Conservation (phyloP, 2,888 invertebrate genomes). For the Cheilosia soror region DNA sequence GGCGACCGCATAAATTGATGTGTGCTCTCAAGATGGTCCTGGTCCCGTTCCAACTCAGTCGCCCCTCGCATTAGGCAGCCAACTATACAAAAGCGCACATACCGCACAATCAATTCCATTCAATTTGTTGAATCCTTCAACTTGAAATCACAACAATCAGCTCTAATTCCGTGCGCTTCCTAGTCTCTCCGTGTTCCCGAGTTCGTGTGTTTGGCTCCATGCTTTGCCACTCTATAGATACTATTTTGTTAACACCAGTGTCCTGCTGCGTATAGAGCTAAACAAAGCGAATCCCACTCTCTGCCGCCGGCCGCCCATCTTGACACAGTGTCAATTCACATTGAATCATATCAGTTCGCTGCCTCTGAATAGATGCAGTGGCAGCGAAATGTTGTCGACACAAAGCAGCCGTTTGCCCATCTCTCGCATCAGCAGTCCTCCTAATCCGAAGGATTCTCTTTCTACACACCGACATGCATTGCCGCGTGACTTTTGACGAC, state of each 20-base stretch:
- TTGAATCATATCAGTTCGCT: slow-evolving; percentile 66
- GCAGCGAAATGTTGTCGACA: slow-evolving; percentile 61
- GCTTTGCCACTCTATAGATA: slow-evolving; percentile 22
- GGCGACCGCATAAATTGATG: slow-evolving; percentile 36
- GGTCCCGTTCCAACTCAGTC: not conserved
- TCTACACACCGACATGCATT: slow-evolving; percentile 14
- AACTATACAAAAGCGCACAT: slow-evolving; percentile 20
- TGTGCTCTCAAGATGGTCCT: slow-evolving; percentile 1
- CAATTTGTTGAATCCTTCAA: slow-evolving; percentile 69
- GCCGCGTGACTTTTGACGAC: slow-evolving; percentile 70
- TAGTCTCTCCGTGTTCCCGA: not conserved
- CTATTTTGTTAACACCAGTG: slow-evolving; percentile 44
- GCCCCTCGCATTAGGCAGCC: slow-evolving; percentile 4
- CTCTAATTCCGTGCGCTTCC: slow-evolving; percentile 63
- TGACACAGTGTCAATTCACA: slow-evolving; percentile 50
- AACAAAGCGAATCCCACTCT: slow-evolving; percentile 54
- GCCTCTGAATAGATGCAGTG: slow-evolving; percentile 68
- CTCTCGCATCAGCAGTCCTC: slow-evolving; percentile 4
- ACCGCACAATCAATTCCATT: slow-evolving; percentile 72
- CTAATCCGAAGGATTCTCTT: slow-evolving; percentile 36
- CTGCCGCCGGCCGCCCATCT: slow-evolving; percentile 15
- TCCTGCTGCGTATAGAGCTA: slow-evolving; percentile 60
- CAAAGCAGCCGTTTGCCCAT: slow-evolving; percentile 44
- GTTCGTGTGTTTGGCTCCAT: slow-evolving; percentile 16
- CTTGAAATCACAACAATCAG: slow-evolving; percentile 74